Percentiles rank a stretch among this genome's conserved stretches.
phyloP scores from a whole-genome alignment of 2,113 vertebrate species.

The Podocnemis expansa region DNA sequence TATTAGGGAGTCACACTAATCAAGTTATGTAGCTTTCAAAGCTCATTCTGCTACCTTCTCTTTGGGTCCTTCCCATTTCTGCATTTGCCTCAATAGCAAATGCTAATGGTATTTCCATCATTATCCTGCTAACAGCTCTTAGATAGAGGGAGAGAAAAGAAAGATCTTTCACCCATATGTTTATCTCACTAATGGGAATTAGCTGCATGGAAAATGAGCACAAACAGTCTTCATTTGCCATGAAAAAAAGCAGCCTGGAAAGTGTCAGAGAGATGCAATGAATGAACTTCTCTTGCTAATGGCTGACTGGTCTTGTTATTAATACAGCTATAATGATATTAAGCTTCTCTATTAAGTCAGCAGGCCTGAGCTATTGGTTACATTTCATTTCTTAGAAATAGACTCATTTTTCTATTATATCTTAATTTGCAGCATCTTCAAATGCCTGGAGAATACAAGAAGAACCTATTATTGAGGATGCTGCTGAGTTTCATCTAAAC shows the following conservation, averaged over 20 bases:
- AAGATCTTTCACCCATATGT: background rate
- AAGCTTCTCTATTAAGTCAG: conserved; percentile 69
- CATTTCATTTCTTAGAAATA: conserved; percentile 57
- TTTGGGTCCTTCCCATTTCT: background rate
- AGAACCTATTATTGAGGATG: background rate
- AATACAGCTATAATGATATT: conserved; percentile 66
- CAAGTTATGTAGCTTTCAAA: background rate
- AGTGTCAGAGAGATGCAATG: conserved; percentile 39
- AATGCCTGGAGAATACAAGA: conserved; percentile 38
- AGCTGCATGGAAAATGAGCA: conserved; percentile 59
- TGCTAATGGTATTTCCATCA: background rate
- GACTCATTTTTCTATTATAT: conserved; percentile 66
- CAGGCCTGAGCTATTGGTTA: conserved; percentile 56
- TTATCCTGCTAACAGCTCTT: conserved; percentile 9
- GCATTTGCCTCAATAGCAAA: background rate
- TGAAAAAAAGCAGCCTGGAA: conserved; percentile 58
- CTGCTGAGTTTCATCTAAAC: background rate
- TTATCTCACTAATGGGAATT: conserved; percentile 48
- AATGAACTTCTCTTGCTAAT: conserved; percentile 52
- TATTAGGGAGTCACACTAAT: background rate
- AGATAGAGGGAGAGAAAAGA: conserved; percentile 35
- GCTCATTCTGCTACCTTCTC: background rate
- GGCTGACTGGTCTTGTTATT: conserved; percentile 49
- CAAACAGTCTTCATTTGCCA: conserved; percentile 54
- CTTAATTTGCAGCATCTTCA: conserved; percentile 44